Evolutionary conservation across 1,140 invertebrate species (phyloP), one percentile per base, ranked within the genome.

Genomic region (Drosophila tani): DNA sequence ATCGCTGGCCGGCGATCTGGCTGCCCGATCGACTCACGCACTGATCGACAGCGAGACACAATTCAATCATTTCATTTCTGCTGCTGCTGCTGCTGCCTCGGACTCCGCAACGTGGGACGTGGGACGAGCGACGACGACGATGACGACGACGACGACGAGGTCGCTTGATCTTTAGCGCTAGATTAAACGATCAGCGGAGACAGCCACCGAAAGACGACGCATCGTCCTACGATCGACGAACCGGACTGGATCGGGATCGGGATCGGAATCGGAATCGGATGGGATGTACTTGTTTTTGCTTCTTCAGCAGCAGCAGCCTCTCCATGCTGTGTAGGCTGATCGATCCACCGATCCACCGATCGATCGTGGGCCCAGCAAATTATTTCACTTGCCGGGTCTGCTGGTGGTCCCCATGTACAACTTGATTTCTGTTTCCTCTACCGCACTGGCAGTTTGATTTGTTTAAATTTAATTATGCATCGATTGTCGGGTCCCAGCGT

Each of bases 391-490:
- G 73, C 64, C 43, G 53, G 27, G 12, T 53, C 75, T 55, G 82
- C 68, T 73, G 88, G 88, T 91, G 88, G 88, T 88, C 88, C 66
- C 71, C 71, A 82, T 67, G 84, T 85, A 88, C 88, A 82, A 85
- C 88, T 91, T 91, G 88, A 88, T 88, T 81, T 91, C 84, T 91
- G 88, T 82, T 91, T 91, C 88, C 88, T 85, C 57, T 91, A 50
- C 67, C 63, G 71, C 62, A 75, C 74, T 85, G 82, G 86, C 86
- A 91, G 82, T 88, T 91, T 91, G 86, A 91, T 91, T 91, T 91
- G 86, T 86, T 91, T 91, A 91, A 91, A 91, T 91, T 91, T 91
- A 91, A 91, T 91, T 91, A 91, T 91, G 86, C 86, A 75, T 79
- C 85, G 82, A 87, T 84, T 82, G 78, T 77, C 85, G 81, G 47